Base-by-base conservation (phyloP, 2,888 invertebrate species). In the Agrochola litura region DNA sequence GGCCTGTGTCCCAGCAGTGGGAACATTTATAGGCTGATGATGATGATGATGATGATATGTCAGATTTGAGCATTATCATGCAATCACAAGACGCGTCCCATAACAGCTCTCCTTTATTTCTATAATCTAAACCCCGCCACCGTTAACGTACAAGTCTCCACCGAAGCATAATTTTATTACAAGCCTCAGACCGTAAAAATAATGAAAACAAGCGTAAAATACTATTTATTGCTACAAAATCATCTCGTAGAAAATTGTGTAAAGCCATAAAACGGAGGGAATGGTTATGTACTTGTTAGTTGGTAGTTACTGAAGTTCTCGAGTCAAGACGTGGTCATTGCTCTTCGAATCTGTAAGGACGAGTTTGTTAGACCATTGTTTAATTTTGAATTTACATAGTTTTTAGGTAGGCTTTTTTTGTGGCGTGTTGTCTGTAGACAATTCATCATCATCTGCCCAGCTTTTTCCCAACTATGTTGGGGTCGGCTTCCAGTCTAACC, bases 131-230 rank as follows among this genome's bases (percentile, higher is more conserved):
- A 19, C n/a, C 52, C 46, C 14, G 14, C 25, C 43, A 61, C 54
- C 69, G 70, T 84, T 74, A 69, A 69, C 52, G 84, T 66, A 41
- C 68, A 73, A 80, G 56, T n/a, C 67, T 79, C 72, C 72, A 75
- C 71, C 78, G 77, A 81, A 81, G 66, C 81, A 82, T 76, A 77
- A 77, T 83, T 88, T 89, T 89, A 88, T 83, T 85, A 83, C 84
- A 73, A 81, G 64, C 75, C n/a, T 16, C 70, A 69, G 72, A 75
- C 76, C 83, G 68, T 89, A 89, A 89, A 89, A 86, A 89, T 89
- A 88, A 89, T 88, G 88, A 86, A 87, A 89, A 88, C 86, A 86
- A 81, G 79, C 84, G 73, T 87, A 83, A 85, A 82, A 86, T 81
- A 82, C 25, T 81, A 86, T 86, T 86, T 86, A 86, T 79, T 78